Evolutionary conservation across 2,797 vertebrate genomes (phyloP), one percentile per base, ranked within the genome.

Genomic region (Cynopterus sphinx): DNA sequence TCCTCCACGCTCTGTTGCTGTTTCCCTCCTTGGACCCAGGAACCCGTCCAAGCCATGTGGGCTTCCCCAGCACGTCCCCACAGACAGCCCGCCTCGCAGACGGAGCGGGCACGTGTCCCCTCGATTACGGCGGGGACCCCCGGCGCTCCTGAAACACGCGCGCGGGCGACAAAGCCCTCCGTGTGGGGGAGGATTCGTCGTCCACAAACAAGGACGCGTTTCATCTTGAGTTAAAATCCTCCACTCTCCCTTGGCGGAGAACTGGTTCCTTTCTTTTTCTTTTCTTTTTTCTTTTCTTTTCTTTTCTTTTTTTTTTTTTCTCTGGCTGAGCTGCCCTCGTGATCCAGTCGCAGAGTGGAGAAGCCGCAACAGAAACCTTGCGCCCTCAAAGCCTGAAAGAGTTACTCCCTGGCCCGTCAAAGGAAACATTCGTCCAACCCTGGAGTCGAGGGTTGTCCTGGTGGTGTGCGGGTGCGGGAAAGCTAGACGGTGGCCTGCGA

Each of bases 121-220:
- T 90, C 93, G 61, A 97, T 93, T 67, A 61, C 21, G 0, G 24
- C 7, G 53, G 33, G 77, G 78, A n/a, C 46, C 22, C 7, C 1
- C 13, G 2, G 59, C 65, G 63, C 65, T 97, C 51, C 43, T 67
- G 87, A 63, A 68, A 51, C 90, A 28, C 87, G 93, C 13, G 53
- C 79, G 31, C 6, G 36, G 31, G 7, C 92, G 88, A 96, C 97
- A 96, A 97, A 41, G 7, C 57, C 92, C 74, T 87, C 51, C 97
- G 39, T 71, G 96, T 43, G 91, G 68, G 74, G 77, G 94, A 79
- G 96, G 97, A 90, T 95, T 53, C 79, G 87, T 95, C 70, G 28
- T 87, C 74, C 96, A 94, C 88, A 95, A 63, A 95, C 91, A 97
- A 87, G 94, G 92, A 84, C 87, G 36, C 84, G 55, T 88, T 96